Evolutionary conservation across 92 coral and sea anemone species (phyloP), one percentile per base, ranked within the genome.

Genomic region (Epizoanthus stellaris): DNA sequence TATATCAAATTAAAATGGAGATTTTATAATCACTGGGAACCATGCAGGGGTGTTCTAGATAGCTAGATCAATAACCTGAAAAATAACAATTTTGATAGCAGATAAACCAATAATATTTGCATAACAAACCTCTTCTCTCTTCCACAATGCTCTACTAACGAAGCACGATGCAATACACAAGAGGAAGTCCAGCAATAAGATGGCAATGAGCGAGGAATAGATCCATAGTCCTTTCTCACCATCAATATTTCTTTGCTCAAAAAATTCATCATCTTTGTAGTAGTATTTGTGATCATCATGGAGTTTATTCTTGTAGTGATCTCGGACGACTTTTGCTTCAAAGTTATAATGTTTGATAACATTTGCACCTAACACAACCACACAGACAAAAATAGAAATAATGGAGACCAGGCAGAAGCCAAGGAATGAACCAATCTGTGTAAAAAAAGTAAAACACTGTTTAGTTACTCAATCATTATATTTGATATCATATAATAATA

Each of bases 381-480:
- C 75, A 85, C 95, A 94, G 14, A 92, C 90, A 16, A 84, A 59
- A 69, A 94, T 71, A 17, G 88, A 47, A 47, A 94, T 90, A 59
- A 90, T 79, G 71, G 86, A 85, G 69, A 92, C 92, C 69, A 90
- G 49, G 42, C 91, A 92, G 60, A 90, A 94, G 16, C 95, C 95
- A 59, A 94, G 67, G 52, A 87, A 94, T 21, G 80, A 84, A 23
- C 92, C 90, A 90, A 92, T 80, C 93, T 92, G 80, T 8, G 56
- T 8, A 47, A 43, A 63, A 13, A 40, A 62, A n/a, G 23, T 13
- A 39, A 5, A 60, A 61, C 43, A 36, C 2, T 34, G 72, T 67
- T 21, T 21, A 36, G 40, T 11, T 67, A 12, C 16, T 21, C 42
- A 67, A 3, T 21, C 5, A 21, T 7, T 10, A 21, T 21, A 36